phyloP scores from a whole-genome alignment of 1,140 invertebrate species.

The Papilio polytes region DNA sequence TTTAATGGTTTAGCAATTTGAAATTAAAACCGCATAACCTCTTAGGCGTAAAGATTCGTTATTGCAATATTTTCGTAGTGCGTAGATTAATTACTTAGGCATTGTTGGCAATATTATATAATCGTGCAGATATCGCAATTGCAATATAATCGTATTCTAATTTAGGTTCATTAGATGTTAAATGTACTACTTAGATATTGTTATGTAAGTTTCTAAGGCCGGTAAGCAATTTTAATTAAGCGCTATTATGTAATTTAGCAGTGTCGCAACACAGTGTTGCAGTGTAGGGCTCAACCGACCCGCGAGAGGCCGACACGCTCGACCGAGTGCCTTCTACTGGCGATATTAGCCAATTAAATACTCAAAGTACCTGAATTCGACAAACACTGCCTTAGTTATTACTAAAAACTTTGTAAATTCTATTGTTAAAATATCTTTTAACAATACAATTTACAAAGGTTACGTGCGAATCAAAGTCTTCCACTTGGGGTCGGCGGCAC shows the following conservation, averaged over 20 bases:
- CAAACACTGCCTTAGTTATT: not conserved
- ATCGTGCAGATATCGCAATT: constrained; percentile 25
- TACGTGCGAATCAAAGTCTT: not conserved
- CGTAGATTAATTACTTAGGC: constrained; percentile 9
- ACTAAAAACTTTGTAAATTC: too few relatives aligned
- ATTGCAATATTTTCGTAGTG: constrained; percentile 28
- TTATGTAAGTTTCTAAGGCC: not conserved
- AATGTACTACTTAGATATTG: not conserved
- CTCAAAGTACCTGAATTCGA: constrained; percentile 5
- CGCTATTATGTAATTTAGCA: too few relatives aligned
- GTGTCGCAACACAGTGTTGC: not conserved
- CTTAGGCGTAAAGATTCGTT: constrained; percentile 20
- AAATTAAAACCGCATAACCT: constrained; percentile 28
- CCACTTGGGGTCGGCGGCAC: not conserved
- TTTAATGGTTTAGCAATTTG: constrained; percentile 2
- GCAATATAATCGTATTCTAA: not conserved
- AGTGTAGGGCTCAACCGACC: not conserved
- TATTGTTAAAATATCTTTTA: not conserved
- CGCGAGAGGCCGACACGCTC: not conserved
- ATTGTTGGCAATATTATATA: constrained; percentile 37
- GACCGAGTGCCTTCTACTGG: not conserved
- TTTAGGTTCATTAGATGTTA: not conserved
- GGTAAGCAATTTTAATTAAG: constrained; percentile 8
- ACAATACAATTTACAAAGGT: not conserved
- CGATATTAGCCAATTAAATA: not conserved